Evolutionary conservation across 2,888 invertebrate species (phyloP).

Genomic region (Conchocele bisecta): DNA sequence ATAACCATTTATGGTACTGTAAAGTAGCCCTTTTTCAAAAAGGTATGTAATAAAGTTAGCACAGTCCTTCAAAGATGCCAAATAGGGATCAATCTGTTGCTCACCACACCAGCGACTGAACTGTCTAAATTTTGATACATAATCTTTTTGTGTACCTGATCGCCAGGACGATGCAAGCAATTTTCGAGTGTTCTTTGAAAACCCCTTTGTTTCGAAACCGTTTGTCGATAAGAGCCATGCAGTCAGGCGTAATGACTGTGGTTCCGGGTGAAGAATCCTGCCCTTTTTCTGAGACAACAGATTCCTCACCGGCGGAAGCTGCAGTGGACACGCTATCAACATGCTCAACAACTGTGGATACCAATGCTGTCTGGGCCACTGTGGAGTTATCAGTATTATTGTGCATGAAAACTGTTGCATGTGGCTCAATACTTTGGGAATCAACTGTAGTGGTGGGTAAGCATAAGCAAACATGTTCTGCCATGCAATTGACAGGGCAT

Average conservation of each 20-base stretch:
- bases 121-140: constrained; percentile 29
- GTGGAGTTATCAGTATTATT: constrained; percentile 51
- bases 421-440: constrained; percentile 40
- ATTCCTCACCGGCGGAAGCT: background rate
- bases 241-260: constrained; percentile 31
- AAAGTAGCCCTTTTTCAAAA: constrained; percentile 6
- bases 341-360: constrained; percentile 12
- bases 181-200: constrained; percentile 45
- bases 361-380: constrained; percentile 33
- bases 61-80: constrained; percentile 29
- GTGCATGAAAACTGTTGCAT: constrained; percentile 36
- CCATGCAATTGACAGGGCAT: constrained; percentile 50
- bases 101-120: constrained; percentile 53
- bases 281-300: constrained; percentile 31
- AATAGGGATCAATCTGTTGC: constrained; percentile 39
- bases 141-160: constrained; percentile 46
- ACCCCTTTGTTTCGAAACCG: constrained; percentile 28
- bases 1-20: constrained; percentile 12
- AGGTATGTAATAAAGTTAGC: constrained; percentile 28
- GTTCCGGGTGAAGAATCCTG: constrained; percentile 43
- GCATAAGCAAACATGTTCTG: constrained; percentile 47
- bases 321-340: constrained; percentile 16
- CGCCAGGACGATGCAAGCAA: constrained; percentile 44
- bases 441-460: constrained; percentile 37
- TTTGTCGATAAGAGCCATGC: constrained; percentile 52